A percentile compares a stretch with the other conserved stretches of the same genome.
phyloP scores from a whole-genome alignment of 2,113 vertebrate genomes.

The Tichodroma muraria region DNA sequence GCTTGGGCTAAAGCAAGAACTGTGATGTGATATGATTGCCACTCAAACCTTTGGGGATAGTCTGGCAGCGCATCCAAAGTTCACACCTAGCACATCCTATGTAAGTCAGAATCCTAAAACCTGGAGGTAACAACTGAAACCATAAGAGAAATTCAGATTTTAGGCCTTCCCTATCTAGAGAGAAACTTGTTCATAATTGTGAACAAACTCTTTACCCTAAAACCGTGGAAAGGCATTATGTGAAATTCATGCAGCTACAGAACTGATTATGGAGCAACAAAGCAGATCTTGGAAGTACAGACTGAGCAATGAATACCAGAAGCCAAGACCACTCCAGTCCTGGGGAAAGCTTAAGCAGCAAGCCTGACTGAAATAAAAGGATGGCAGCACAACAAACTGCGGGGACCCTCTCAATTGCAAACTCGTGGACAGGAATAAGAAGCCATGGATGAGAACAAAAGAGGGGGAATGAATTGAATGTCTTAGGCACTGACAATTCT shows the following conservation, averaged over 20 bases:
- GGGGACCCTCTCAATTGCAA: background rate
- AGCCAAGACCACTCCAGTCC: background rate
- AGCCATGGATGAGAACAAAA: background rate
- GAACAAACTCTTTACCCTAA: background rate
- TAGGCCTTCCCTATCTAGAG: background rate
- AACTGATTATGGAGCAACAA: background rate
- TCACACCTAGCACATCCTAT: background rate
- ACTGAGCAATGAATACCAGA: background rate
- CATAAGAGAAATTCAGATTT: background rate
- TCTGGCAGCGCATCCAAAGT: background rate
- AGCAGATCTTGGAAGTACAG: background rate
- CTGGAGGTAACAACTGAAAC: background rate
- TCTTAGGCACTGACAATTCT: constrained; percentile 30
- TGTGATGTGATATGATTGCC: background rate
- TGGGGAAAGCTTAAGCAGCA: background rate
- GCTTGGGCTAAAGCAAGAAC: background rate
- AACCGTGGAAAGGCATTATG: background rate
- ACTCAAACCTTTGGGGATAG: background rate
- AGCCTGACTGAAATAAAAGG: background rate
- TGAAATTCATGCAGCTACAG: background rate
- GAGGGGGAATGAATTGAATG: background rate
- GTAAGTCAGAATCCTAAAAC: background rate
- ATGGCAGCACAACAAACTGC: background rate
- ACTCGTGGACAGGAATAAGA: background rate
- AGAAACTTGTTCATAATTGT: background rate